Evolutionary conservation across 1,140 invertebrate genomes (phyloP).

Genomic region (Solen grandis): DNA sequence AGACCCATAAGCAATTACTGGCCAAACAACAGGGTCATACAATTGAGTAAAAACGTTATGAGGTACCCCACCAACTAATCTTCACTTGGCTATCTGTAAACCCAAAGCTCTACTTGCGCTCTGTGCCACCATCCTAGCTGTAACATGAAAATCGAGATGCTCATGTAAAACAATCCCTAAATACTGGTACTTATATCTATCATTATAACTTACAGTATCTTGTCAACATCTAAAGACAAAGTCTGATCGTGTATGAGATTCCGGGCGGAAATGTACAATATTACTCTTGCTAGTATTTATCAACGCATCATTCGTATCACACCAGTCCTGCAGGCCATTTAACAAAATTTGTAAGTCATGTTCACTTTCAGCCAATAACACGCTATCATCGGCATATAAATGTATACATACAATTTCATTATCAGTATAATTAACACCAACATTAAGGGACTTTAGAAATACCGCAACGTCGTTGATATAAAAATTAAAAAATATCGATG

Average conservation of each 20-base stretch:
- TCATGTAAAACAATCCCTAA: constrained; percentile 18
- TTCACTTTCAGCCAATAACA: constrained; percentile 29
- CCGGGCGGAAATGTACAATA: constrained; percentile 22
- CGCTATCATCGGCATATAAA: constrained; percentile 52
- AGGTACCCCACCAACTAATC: constrained; percentile 10
- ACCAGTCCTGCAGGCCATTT: constrained; percentile 33
- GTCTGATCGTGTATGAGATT: background rate
- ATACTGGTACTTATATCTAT: constrained; percentile 32
- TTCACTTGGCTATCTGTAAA: constrained; percentile 1
- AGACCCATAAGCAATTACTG: constrained; percentile 19
- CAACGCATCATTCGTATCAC: background rate
- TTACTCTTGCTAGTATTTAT: constrained; percentile 38
- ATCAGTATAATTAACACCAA: constrained; percentile 35
- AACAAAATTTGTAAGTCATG: constrained; percentile 36
- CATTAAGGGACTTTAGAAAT: constrained; percentile 20
- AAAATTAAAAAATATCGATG: constrained; percentile 50
- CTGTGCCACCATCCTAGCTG: constrained; percentile 13
- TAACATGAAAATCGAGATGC: constrained; percentile 2
- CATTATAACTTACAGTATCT: background rate
- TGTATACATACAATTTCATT: constrained; percentile 29
- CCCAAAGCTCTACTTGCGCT: constrained; percentile 22
- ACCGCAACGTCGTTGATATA: constrained; percentile 46
- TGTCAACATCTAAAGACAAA: constrained; percentile 29
- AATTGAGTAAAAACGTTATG: constrained; percentile 12
- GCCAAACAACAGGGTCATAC: constrained; percentile 40